Evolutionary conservation across 1,140 invertebrate genomes (phyloP).

Genomic region (Aporrectodea caliginosa): DNA sequence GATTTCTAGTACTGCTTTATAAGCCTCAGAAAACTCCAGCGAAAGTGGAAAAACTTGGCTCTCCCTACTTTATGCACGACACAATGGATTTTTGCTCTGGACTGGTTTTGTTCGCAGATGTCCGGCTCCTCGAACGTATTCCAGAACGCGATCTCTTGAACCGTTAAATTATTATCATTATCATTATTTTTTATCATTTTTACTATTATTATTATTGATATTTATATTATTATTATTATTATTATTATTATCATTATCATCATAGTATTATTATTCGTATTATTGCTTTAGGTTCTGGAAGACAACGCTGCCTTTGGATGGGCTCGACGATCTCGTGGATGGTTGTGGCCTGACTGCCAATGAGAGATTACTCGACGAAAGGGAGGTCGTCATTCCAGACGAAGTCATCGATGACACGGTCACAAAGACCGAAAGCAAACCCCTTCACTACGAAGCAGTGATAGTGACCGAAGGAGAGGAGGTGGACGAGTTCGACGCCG

Average conservation of each 20-base stretch:
- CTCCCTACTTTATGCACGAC: background rate
- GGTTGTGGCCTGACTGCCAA: background rate
- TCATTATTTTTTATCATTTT: no score
- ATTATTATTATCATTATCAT: background rate
- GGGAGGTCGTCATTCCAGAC: background rate
- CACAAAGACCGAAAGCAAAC: background rate
- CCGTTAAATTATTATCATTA: background rate
- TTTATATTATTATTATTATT: no score
- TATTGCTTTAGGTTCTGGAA: slow-evolving; percentile 47
- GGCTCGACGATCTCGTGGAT: background rate
- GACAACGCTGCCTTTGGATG: slow-evolving; percentile 38
- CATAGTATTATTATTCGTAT: no score
- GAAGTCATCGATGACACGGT: background rate
- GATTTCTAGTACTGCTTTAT: background rate
- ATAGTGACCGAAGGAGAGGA: background rate
- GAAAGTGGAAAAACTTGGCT: background rate
- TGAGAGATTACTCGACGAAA: no score
- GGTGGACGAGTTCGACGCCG: background rate
- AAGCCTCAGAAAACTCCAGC: background rate
- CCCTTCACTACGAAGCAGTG: background rate
- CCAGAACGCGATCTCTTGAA: background rate
- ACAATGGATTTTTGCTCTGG: background rate
- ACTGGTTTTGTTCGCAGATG: background rate
- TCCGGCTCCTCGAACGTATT: background rate
- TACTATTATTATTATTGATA: background rate